A percentile compares a stretch with the other conserved stretches of the same genome.
phyloP scores from a whole-genome alignment of 2,113 vertebrate species.

The Paedocypris sp. region DNA sequence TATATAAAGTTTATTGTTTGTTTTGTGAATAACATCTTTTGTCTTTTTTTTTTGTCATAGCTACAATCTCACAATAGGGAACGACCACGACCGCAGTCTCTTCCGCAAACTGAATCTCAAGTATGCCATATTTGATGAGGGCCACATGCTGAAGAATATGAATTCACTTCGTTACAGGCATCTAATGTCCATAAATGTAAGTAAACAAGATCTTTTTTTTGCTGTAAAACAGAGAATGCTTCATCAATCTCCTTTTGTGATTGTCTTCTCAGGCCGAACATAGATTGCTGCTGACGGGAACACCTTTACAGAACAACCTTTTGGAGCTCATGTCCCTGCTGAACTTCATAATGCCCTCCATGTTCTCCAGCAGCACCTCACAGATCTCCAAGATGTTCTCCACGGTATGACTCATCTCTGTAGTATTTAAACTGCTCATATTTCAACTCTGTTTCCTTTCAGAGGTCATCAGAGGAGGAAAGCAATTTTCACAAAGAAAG shows the following conservation, averaged over 20 bases:
- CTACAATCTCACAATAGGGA: constrained; percentile 83
- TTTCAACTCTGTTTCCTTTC: constrained; percentile 34
- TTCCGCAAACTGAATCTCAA: constrained; percentile 76
- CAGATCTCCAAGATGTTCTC: constrained; percentile 94
- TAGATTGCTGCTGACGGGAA: constrained; percentile 86
- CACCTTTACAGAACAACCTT: constrained; percentile 91
- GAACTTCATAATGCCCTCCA: constrained; percentile 97
- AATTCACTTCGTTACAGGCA: constrained; percentile 83
- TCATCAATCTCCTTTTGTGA: background rate
- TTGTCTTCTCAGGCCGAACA: constrained; percentile 67
- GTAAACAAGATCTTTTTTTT: constrained; percentile 32
- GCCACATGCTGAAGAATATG: constrained; percentile 98
- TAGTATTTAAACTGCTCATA: too few species aligned
- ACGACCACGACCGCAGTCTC: constrained; percentile 74
- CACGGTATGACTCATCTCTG: too few species aligned
- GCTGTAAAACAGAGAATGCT: background rate
- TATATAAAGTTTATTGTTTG: background rate
- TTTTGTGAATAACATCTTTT: background rate
- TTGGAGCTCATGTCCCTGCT: constrained; percentile 90
- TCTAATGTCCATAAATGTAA: constrained; percentile 91
- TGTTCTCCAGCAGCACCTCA: constrained; percentile 88
- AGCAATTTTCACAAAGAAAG: constrained; percentile 84
- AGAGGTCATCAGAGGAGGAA: constrained; percentile 86
- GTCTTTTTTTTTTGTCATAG: constrained; percentile 45
- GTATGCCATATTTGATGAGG: constrained; percentile 93